Conservation (phyloP, 2,888 invertebrate genomes). For the Gymnoscelis rufifasciata region DNA sequence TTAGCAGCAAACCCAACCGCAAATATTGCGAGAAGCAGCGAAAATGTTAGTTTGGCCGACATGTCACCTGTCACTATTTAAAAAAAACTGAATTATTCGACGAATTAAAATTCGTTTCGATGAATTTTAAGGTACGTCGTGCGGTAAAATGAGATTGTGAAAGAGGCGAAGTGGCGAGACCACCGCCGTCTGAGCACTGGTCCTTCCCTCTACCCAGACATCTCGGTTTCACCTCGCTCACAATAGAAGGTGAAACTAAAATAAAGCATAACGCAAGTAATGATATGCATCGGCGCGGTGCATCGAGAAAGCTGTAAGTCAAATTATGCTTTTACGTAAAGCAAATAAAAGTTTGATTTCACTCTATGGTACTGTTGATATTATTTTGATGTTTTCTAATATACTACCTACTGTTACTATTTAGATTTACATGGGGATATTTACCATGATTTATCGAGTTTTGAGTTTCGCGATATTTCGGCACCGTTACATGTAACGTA, state of each 20-base stretch:
- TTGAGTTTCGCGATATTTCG: too few species aligned
- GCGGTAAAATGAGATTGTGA: constrained; percentile 25
- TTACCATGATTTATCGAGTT: too few species aligned
- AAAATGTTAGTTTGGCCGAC: constrained; percentile 62
- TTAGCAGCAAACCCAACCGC: constrained; percentile 55
- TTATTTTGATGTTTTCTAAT: too few species aligned
- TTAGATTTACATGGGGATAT: too few species aligned
- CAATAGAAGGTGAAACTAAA: constrained; percentile 79
- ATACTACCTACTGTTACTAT: too few species aligned
- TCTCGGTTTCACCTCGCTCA: constrained; percentile 70
- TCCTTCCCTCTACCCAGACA: constrained; percentile 65
- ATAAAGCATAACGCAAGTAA: constrained; percentile 72
- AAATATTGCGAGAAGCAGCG: constrained; percentile 48
- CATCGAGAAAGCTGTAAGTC: constrained; percentile 70
- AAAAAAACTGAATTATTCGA: constrained; percentile 10
- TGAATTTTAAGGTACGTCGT: constrained; percentile 40
- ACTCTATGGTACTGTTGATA: constrained; percentile 6
- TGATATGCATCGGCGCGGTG: constrained; percentile 68
- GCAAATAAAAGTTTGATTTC: constrained; percentile 5
- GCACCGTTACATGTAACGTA: too few species aligned
- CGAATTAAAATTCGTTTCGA: constrained; percentile 31
- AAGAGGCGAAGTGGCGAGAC: constrained; percentile 60
- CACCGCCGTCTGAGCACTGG: constrained; percentile 61
- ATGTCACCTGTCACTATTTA: constrained; percentile 44
- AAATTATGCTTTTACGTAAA: constrained; percentile 20